These are phyloP conservation scores for Furcifer pardalis DNA, from an alignment of 2,797 vertebrate species.

Conservation along the genomic window DNA sequence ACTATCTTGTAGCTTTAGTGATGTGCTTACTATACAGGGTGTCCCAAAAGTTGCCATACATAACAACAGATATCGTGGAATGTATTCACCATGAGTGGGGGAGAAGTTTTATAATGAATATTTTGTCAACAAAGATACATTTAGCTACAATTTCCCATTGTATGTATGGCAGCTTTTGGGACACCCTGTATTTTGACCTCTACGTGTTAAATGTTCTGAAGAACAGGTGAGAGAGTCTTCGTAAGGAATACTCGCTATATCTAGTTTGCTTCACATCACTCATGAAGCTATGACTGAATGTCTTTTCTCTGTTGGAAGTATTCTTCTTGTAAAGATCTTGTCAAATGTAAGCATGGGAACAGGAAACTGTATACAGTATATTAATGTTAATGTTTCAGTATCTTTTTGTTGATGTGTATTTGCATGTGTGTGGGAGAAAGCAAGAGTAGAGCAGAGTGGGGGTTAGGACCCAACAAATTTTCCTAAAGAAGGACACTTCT, in stretches of 20 bases:
- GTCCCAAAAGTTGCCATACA: too few species aligned
- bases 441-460: not conserved
- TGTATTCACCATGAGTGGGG: too few species aligned
- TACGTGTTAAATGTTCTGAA: not conserved
- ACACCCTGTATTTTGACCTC: not conserved
- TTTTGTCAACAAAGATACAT: too few species aligned
- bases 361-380: not conserved
- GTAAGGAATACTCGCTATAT: not conserved
- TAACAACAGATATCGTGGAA: too few species aligned
- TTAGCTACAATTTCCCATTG: too few species aligned
- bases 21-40: too few species aligned
- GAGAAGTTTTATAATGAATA: too few species aligned
- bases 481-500: not conserved
- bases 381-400: slow-evolving; percentile 13
- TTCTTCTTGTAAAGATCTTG: not conserved
- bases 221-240: not conserved
- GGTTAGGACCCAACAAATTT: not conserved
- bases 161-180: too few species aligned
- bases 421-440: not conserved
- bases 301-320: not conserved
- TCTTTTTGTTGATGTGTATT: not conserved
- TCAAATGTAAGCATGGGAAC: not conserved
- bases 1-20: not conserved
- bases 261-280: not conserved
- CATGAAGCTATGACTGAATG: not conserved